Evolutionary conservation across 2,888 invertebrate genomes (phyloP).

Genomic region (Therioaphis trifolii): DNA sequence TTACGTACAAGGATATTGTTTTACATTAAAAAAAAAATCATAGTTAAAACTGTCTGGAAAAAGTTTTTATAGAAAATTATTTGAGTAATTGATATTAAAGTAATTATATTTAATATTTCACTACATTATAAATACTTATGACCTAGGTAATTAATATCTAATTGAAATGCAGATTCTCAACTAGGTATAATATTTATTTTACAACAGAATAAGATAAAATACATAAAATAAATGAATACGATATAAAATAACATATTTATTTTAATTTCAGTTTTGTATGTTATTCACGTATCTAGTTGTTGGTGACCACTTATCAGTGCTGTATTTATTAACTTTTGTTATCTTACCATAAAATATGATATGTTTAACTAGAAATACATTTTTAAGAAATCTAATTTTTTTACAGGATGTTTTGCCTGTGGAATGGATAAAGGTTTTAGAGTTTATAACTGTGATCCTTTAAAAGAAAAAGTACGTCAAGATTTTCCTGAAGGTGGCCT

Average conservation of each 20-base stretch:
- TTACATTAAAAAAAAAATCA: too few relatives aligned
- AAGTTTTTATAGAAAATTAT: too few relatives aligned
- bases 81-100: too few relatives aligned
- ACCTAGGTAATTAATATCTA: too few relatives aligned
- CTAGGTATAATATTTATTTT: too few relatives aligned
- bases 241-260: background rate
- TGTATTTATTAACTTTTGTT: slow-evolving; percentile 12
- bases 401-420: slow-evolving; percentile 94
- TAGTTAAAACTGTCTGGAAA: too few relatives aligned
- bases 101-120: too few relatives aligned
- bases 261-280: slow-evolving; percentile 6
- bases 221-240: too few relatives aligned
- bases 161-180: too few relatives aligned
- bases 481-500: slow-evolving; percentile 94
- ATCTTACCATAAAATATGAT: background rate
- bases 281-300: background rate
- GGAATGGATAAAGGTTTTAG: slow-evolving; percentile 96
- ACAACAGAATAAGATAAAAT: too few relatives aligned
- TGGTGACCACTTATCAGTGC: background rate
- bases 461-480: slow-evolving; percentile 96
- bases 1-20: too few relatives aligned
- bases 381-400: background rate
- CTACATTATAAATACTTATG: too few relatives aligned
- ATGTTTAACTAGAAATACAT: background rate
- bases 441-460: slow-evolving; percentile 95